Percentiles rank a stretch among this genome's conserved stretches.
phyloP scores from a whole-genome alignment of 2,113 vertebrate genomes.

The Tachycineta bicolor region DNA sequence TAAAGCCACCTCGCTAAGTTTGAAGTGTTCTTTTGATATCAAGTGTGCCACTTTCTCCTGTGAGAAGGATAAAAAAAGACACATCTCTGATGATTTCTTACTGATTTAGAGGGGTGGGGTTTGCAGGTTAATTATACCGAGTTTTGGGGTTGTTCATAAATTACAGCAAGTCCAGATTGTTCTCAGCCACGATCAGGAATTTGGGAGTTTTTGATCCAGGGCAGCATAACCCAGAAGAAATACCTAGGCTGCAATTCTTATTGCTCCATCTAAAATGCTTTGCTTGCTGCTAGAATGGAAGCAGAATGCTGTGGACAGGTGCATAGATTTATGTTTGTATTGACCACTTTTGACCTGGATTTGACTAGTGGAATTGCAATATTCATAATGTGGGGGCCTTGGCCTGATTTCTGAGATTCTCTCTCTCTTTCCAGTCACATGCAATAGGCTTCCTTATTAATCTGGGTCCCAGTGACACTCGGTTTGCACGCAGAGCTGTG shows the following conservation, averaged over 20 bases:
- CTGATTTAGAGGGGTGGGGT: neutral
- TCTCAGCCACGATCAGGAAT: neutral
- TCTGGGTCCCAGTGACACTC: neutral
- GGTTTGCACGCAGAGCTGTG: neutral
- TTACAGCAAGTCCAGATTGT: neutral
- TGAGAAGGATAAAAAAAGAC: neutral
- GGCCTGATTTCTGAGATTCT: neutral
- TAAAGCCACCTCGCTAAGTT: slow-evolving; percentile 21
- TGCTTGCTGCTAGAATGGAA: neutral
- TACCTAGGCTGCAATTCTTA: neutral
- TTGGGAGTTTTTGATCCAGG: neutral
- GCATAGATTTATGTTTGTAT: neutral
- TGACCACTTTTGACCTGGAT: slow-evolving; percentile 28
- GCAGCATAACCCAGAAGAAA: neutral
- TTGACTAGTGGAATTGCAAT: slow-evolving; percentile 13
- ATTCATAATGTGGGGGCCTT: neutral
- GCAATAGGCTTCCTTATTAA: slow-evolving; percentile 14
- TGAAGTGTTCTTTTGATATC: slow-evolving; percentile 30
- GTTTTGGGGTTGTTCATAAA: neutral
- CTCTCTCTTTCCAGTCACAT: neutral
- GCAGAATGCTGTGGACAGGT: neutral
- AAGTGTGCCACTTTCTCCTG: neutral
- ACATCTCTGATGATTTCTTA: neutral
- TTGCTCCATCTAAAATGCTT: neutral
- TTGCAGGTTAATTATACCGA: neutral